These are phyloP conservation scores for Strigamia crassipes DNA, from an alignment of 2,888 invertebrate species.

Conservation along the genomic window DNA sequence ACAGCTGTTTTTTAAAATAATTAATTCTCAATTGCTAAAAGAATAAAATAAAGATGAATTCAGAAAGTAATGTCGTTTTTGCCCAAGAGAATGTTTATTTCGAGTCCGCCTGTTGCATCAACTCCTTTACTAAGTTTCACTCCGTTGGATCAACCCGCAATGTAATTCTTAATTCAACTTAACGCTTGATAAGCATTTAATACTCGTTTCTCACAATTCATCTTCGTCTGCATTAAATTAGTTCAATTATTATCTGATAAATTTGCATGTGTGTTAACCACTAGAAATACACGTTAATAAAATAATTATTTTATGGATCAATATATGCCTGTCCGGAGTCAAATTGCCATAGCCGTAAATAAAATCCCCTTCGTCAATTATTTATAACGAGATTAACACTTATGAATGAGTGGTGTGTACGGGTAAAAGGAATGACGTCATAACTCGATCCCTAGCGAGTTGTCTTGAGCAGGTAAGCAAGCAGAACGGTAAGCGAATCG, in stretches of 20 bases:
- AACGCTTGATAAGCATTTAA: neutral
- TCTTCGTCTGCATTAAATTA: neutral
- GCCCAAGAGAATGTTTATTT: neutral
- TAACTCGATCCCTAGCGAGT: neutral
- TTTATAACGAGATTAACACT: neutral
- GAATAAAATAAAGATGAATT: too few relatives aligned
- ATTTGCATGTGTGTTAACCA: too few relatives aligned
- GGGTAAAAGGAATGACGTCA: neutral
- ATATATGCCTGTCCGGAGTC: too few relatives aligned
- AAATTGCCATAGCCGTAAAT: too few relatives aligned
- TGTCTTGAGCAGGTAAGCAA: conserved; percentile 16
- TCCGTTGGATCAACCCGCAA: neutral
- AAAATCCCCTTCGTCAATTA: neutral
- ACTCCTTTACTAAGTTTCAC: neutral
- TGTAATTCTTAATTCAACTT: neutral
- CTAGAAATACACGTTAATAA: too few relatives aligned
- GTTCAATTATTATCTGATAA: neutral
- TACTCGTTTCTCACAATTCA: neutral
- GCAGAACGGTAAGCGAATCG: conserved; percentile 16
- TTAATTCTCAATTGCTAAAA: too few relatives aligned
- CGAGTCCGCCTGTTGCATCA: neutral
- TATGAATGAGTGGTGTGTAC: conserved; percentile 7
- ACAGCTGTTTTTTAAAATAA: too few relatives aligned
- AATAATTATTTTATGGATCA: too few relatives aligned
- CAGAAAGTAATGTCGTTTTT: too few relatives aligned